A percentile compares a stretch with the other conserved stretches of the same genome.
Evolutionary conservation across 1,140 invertebrate species (phyloP).

Genomic region (honey bee (Apis mellifera)): DNA sequence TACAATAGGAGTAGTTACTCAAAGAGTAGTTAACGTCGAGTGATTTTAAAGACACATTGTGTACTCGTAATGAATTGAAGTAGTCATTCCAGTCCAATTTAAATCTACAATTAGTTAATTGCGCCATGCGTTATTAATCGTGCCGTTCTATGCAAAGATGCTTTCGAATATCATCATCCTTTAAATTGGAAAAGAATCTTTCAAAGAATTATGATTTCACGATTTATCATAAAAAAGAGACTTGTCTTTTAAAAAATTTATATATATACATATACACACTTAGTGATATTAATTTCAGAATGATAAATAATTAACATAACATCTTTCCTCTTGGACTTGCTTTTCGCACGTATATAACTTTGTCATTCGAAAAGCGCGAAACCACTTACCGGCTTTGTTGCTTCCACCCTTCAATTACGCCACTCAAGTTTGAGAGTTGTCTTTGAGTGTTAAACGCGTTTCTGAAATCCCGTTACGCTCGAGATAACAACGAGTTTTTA

Average conservation of each 20-base stretch:
- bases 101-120: conserved; percentile 26
- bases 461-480: neutral
- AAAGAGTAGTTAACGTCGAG: neutral
- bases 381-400: neutral
- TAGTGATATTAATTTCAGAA: too few relatives aligned
- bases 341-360: too few relatives aligned
- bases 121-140: neutral
- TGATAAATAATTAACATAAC: too few relatives aligned
- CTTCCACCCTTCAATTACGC: neutral
- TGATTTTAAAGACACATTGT: neutral
- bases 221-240: too few relatives aligned
- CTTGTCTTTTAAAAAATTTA: too few relatives aligned
- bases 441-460: neutral
- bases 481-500: neutral
- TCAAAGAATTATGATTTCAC: neutral
- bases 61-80: neutral
- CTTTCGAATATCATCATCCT: neutral
- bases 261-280: too few relatives aligned
- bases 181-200: neutral
- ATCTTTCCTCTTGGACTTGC: too few relatives aligned
- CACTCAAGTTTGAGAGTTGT: neutral
- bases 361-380: neutral
- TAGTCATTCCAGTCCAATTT: conserved; percentile 26
- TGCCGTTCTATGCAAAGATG: neutral
- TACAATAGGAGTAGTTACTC: too few relatives aligned